Conservation (phyloP, 2,113 vertebrate species). For the Scatophagus argus region DNA sequence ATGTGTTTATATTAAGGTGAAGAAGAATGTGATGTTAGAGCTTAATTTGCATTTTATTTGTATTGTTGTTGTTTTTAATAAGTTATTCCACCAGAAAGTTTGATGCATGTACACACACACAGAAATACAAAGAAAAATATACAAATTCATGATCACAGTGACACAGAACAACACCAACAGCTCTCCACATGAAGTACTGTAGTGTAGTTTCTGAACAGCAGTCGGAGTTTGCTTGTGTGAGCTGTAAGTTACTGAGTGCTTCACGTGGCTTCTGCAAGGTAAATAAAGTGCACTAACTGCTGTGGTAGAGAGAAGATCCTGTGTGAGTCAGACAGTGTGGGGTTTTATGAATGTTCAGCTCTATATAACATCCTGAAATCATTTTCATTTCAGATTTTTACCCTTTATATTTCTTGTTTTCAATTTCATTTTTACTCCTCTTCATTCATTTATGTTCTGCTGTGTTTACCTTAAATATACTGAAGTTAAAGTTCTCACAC, state of each 20-base stretch:
- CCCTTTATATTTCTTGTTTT: neutral
- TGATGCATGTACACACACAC: no score
- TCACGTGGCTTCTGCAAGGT: conserved; percentile 30
- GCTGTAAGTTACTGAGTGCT: conserved; percentile 13
- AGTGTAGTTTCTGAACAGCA: neutral
- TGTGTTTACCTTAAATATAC: no score
- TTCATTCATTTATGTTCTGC: no score
- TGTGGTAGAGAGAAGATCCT: conserved; percentile 12
- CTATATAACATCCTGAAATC: neutral
- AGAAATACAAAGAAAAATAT: no score
- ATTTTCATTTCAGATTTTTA: neutral
- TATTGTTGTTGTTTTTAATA: neutral
- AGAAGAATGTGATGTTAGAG: neutral
- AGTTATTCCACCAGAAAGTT: neutral
- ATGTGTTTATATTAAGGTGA: neutral
- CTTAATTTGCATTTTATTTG: neutral
- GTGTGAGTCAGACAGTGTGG: conserved; percentile 38
- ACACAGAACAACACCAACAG: neutral
- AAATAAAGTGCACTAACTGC: conserved; percentile 39
- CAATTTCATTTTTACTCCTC: neutral
- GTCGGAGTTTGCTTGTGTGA: neutral
- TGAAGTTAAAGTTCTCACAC: no score
- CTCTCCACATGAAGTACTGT: neutral
- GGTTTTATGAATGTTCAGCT: neutral
- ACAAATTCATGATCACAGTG: no score